Base-by-base conservation (phyloP, 2,888 invertebrate species). In the Ceratothoa steindachneri region DNA sequence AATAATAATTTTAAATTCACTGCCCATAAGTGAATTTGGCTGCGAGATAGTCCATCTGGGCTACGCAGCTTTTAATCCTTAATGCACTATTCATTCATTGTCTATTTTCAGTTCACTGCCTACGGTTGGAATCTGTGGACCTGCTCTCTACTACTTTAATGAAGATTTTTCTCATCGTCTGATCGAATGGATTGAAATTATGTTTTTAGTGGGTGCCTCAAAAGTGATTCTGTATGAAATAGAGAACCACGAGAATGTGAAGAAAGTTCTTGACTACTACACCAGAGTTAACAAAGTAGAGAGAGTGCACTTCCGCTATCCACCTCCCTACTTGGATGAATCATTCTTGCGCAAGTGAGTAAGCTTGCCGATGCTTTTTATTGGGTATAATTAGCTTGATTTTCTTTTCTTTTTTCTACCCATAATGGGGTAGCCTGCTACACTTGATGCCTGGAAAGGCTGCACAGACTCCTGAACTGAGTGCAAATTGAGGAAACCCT, bases 261-360 rank as follows among this genome's bases (percentile, higher is more conserved):
- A 71, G 22, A 71, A 71, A 24, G 71, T 71, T 9, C 52, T 71
- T n/a, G n/a, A 24, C n/a, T n/a, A 66, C 41, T 71, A 71, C 22
- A 51, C 65, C 29, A n/a, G 41, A 4, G 15, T 29, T 22, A 66
- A 66, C 28, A 65, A 64, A 24, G 28, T 71, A 7, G n/a, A 24
- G 24, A n/a, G 28, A 9, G 28, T 66, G 4, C 15, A 24, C 19
- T 71, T 71, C 52, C 66, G 51, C 51, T 71, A 71, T 30, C 71
- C 71, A 12, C 71, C 71, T 2, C 71, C 71, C 7, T 71, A 71
- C 30, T 27, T 65, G 3, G 71, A 71, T 41, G 66, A 71, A 19
- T 66, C 41, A n/a, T 24, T 52, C n/a, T 51, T 71, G 22, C 65
- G 71, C 24, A 66, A 53, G 66, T 41, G 19, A 24, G 67, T 60